Evolutionary conservation across 2,113 vertebrate species (phyloP), one percentile per base, ranked within the genome.

Genomic region (Nerophis lumbriciformis): DNA sequence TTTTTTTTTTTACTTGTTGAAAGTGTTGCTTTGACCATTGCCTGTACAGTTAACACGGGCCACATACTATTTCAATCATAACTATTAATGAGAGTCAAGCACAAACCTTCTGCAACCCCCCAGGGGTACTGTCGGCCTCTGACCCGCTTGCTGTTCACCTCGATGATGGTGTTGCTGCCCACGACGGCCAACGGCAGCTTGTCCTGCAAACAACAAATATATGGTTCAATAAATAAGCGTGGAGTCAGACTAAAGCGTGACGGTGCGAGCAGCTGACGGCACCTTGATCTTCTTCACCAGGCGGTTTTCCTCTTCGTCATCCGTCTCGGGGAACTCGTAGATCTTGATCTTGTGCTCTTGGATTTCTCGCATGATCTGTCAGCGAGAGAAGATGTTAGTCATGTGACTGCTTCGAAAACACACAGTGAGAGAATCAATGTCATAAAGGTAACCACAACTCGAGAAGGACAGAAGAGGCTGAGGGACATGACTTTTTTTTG

Each of bases 261-360:
- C 15, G 42, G 56, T 13, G 9, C 15, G n/a, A 38, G 19, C 11
- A 42, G 6, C 8, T 5, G 11, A 1, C 1, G 1, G 8, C 69
- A 98, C 96, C 91, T 98, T 98, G 71, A 98, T 96, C 85, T 95
- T 98, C 90, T 97, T 98, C 83, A 96, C 95, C 72, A 98, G 89
- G 79, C 93, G 93, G 89, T 97, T 97, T 89, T 99, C 97, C 82
- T 99, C 97, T 88, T 97, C 96, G 59, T 98, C 96, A 66, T 97
- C 94, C 1, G 93, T 97, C 89, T 99, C 95, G n/a, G 97, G 94
- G 83, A 99, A 99, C 90, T 99, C 97, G 72, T 99, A 99, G 90
- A 99, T 97, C 89, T 97, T 98, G 81, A 98, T 99, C 94, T 98
- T 98, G 88, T 99, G 96, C 87, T 99, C 97, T 81, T 94, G 94